These are phyloP conservation scores for Columbina picui DNA, from an alignment of 2,113 vertebrate genomes.

Conservation along the genomic window DNA sequence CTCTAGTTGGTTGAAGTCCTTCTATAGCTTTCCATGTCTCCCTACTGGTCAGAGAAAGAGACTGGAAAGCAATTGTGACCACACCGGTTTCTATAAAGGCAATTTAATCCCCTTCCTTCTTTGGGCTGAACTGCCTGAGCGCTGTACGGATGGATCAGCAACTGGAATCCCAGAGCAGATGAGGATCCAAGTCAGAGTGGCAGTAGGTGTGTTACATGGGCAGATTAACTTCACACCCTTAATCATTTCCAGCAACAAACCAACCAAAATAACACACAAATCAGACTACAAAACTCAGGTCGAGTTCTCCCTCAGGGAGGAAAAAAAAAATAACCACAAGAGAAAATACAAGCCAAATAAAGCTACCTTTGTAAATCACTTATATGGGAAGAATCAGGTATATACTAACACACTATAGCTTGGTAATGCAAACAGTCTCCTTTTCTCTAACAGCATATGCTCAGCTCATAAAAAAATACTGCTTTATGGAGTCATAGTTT, in stretches of 20 bases:
- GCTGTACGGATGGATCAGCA: background rate
- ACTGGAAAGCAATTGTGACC: background rate
- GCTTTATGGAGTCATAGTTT: background rate
- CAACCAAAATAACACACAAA: background rate
- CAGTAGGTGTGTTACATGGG: background rate
- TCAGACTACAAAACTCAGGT: background rate
- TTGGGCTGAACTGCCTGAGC: background rate
- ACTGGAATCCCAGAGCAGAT: background rate
- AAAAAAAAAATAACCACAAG: background rate
- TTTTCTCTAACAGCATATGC: background rate
- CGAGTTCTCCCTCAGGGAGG: background rate
- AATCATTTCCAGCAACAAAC: background rate
- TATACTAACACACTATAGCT: background rate
- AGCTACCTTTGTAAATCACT: background rate
- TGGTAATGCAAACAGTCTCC: background rate
- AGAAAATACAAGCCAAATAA: background rate
- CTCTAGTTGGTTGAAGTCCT: background rate
- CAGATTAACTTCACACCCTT: background rate
- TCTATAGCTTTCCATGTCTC: background rate
- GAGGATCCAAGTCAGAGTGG: background rate
- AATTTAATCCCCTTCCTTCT: background rate
- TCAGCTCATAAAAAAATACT: background rate
- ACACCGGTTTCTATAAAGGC: background rate
- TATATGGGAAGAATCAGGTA: background rate
- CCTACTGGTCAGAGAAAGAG: background rate